A percentile compares a stretch with the other conserved stretches of the same genome.
Conservation (phyloP, 2,113 vertebrate genomes). For the Leiothrix lutea region DNA sequence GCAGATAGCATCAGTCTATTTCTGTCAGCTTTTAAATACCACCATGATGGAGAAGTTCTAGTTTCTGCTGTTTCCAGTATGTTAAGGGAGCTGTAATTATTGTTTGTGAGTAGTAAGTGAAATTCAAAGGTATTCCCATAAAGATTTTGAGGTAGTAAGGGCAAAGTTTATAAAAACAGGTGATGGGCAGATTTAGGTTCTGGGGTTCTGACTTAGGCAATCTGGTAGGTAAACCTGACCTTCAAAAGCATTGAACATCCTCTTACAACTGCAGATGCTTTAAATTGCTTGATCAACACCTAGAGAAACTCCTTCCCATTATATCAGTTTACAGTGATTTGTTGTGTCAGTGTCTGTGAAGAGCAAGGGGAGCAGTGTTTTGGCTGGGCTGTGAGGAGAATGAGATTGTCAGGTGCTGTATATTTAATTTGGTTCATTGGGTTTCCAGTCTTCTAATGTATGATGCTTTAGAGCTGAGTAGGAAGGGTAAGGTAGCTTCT, state of each 20-base stretch:
- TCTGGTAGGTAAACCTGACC: not conserved
- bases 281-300: not conserved
- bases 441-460: not conserved
- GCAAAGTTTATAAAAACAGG: not conserved
- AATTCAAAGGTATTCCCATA: not conserved
- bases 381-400: not conserved
- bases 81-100: not conserved
- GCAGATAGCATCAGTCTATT: not conserved
- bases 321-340: not conserved
- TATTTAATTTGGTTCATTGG: accelerated
- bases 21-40: not conserved
- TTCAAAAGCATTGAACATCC: not conserved
- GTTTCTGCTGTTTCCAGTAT: not conserved
- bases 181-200: not conserved
- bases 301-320: not conserved
- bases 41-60: not conserved
- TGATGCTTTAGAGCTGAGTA: not conserved
- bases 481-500: not conserved
- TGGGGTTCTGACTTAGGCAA: not conserved
- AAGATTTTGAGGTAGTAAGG: not conserved
- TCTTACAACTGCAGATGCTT: accelerated
- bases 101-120: not conserved
- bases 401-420: accelerated
- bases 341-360: not conserved
- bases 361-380: not conserved